These are phyloP conservation scores for Dallia pectoralis DNA, from an alignment of 2,797 vertebrate species.

Conservation along the genomic window DNA sequence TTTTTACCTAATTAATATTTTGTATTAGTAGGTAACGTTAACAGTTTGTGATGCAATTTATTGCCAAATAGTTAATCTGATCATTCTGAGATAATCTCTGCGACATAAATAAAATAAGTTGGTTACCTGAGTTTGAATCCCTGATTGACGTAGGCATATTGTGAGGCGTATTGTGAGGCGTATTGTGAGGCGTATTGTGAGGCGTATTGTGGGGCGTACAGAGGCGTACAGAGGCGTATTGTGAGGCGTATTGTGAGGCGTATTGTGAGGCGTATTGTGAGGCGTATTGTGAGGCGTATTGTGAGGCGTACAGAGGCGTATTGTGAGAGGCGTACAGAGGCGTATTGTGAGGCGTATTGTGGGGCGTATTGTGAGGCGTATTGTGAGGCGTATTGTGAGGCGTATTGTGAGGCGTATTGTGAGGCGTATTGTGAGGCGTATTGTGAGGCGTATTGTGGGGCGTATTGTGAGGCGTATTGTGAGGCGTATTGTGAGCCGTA, in stretches of 20 bases:
- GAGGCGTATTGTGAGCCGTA: too few species aligned
- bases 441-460: neutral
- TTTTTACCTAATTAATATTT: neutral
- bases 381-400: neutral
- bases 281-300: too few species aligned
- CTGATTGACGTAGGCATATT: neutral
- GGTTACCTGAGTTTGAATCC: neutral
- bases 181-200: too few species aligned
- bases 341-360: too few species aligned
- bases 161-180: neutral
- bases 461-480: too few species aligned
- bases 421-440: neutral
- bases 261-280: neutral
- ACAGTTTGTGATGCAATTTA: neutral
- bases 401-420: too few species aligned
- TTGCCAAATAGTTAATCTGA: neutral
- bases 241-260: neutral
- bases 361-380: neutral
- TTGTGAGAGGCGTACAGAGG: too few species aligned
- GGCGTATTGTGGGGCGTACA: neutral
- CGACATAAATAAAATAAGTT: neutral
- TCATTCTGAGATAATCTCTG: neutral
- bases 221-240: too few species aligned
- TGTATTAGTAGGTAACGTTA: neutral
- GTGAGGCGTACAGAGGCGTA: neutral